A percentile compares a stretch with the other conserved stretches of the same genome.
Evolutionary conservation across 2,888 invertebrate genomes (phyloP).

Genomic region (Lasioglossum figueresi): DNA sequence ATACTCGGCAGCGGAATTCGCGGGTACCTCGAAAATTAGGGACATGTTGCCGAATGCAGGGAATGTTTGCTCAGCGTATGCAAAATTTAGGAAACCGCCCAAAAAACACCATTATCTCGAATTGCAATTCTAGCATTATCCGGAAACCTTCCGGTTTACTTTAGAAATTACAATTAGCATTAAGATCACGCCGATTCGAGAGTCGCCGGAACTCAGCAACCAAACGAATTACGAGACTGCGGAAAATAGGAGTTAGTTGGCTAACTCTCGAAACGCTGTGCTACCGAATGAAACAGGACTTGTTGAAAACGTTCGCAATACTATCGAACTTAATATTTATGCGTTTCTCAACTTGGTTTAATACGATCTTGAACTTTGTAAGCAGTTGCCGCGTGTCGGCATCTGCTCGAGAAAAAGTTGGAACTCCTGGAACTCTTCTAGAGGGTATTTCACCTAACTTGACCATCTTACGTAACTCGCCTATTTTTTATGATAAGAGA

Average conservation of each 20-base stretch:
- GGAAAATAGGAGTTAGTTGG: conserved; percentile 31
- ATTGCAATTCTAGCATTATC: neutral
- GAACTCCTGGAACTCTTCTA: neutral
- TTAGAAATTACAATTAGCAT: conserved; percentile 30
- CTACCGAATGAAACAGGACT: conserved; percentile 18
- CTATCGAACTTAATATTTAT: conserved; percentile 21
- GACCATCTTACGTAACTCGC: too few relatives aligned
- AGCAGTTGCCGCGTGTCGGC: conserved; percentile 4
- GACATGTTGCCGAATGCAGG: neutral
- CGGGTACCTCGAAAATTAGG: conserved; percentile 6
- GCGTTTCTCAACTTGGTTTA: neutral
- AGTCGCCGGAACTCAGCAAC: conserved; percentile 7
- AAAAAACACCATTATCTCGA: conserved; percentile 24
- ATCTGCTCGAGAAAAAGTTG: neutral
- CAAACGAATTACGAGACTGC: conserved; percentile 15
- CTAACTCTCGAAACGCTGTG: conserved; percentile 12
- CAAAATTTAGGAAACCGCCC: conserved; percentile 22
- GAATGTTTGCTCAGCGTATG: neutral
- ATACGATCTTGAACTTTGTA: conserved; percentile 17
- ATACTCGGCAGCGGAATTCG: neutral
- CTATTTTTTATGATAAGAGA: too few relatives aligned
- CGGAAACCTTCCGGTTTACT: conserved; percentile 11
- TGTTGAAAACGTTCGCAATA: conserved; percentile 8
- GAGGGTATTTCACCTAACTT: too few relatives aligned
- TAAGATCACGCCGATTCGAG: conserved; percentile 21